Evolutionary conservation across 2,888 invertebrate species (phyloP).

Genomic region (Bellardia bayeri): DNA sequence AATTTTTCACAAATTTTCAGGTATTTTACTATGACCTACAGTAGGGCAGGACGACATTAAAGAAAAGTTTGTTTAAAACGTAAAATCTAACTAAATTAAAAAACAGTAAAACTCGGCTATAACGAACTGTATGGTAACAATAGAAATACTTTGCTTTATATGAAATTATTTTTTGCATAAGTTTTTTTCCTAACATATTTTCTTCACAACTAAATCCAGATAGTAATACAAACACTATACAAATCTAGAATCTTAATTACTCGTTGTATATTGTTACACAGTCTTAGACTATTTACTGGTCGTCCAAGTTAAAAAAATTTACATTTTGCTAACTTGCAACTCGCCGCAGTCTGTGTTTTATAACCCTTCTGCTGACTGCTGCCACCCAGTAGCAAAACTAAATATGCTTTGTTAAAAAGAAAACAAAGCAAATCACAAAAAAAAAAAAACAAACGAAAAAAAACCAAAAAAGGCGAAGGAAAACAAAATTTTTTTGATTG

Average conservation of each 20-base stretch:
- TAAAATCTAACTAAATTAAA: no score
- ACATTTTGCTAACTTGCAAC: slow-evolving; percentile 12
- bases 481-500: slow-evolving; percentile 58
- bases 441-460: no score
- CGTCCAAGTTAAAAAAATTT: neutral
- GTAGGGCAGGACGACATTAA: neutral
- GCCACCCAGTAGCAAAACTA: slow-evolving; percentile 24
- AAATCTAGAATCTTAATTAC: no score
- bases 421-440: neutral
- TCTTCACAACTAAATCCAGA: no score
- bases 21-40: neutral
- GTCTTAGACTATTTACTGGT: neutral
- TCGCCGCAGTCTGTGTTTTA: neutral
- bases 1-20: slow-evolving; percentile 15
- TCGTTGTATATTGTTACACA: no score
- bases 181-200: no score
- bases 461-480: neutral
- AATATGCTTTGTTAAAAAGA: slow-evolving; percentile 36
- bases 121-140: no score
- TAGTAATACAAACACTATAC: no score
- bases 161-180: no score
- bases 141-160: no score
- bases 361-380: slow-evolving; percentile 2
- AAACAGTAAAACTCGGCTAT: no score
- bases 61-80: no score